Base-by-base conservation (phyloP, 64 coral and sea anemone genomes). In the Pocillopora verrucosa region DNA sequence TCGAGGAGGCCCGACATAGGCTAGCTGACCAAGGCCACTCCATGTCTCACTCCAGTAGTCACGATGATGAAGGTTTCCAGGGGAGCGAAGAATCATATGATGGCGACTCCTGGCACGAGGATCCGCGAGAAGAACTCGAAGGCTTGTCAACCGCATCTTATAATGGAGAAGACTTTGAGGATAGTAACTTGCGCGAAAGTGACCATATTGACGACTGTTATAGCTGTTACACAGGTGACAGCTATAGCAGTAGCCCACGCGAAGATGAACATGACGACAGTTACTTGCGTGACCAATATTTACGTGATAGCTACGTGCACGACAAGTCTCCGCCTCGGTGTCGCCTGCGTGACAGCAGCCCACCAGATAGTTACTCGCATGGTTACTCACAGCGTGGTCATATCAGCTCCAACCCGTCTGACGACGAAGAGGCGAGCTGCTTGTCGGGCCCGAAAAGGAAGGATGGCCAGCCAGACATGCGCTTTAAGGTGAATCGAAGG, bases 381-480 rank as follows among this genome's bases (percentile, higher is more conserved):
- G 17, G 24, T 70, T 20, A 70, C 67, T 70, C 6, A 10, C 25
- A 3, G 3, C 22, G 5, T 70, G 67, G 25, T 51, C 41, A 7
- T 51, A 7, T 4, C 41, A 51, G 41, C 41, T 4, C 41, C 7
- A 7, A 51, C 7, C 3, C 41, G 41, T 51, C 41, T 51, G 41
- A 51, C 41, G 41, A 51, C 41, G 41, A 51, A 51, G 41, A 51
- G 41, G 41, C 41, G 7, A 51, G 41, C 7, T 51, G 41, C 41
- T 7, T 51, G 41, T 4, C 41, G 24, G 22, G 25, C 67, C n/a
- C 22, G 1, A n/a, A 20, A 30, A 20, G 59, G 3, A 63, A 37
- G 10, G 79, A 82, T 34, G 79, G 79, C 26, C 79, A 68, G 16
- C 76, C 87, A 72, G 87, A 89, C 56, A 79, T 89, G 87, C 76